Conservation (phyloP, 2,888 invertebrate species). For the Protodeltote pygarga region DNA sequence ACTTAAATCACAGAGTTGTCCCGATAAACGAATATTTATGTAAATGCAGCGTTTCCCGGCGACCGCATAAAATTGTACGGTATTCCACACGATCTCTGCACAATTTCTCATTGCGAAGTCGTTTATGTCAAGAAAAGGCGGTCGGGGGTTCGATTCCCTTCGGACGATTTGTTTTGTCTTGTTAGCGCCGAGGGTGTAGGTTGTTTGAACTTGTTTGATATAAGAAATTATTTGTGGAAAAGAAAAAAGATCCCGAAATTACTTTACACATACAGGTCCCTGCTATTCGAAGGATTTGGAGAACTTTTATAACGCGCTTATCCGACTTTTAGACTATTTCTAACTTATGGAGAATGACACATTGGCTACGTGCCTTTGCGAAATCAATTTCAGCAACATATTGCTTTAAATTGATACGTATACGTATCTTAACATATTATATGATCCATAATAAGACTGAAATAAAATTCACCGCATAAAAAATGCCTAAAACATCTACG, state of each 20-base stretch:
- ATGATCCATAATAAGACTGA: background rate
- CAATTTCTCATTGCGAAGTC: conserved; percentile 62
- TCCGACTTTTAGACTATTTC: no score
- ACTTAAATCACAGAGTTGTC: conserved; percentile 68
- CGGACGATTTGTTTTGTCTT: conserved; percentile 45
- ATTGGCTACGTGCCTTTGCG: no score
- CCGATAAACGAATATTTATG: conserved; percentile 80
- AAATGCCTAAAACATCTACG: conserved; percentile 20
- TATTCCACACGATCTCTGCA: conserved; percentile 59
- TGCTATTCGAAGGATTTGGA: background rate
- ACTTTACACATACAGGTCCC: conserved; percentile 10
- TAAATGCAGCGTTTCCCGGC: conserved; percentile 66
- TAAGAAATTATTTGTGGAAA: conserved; percentile 19
- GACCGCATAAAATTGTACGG: conserved; percentile 63
- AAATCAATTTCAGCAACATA: background rate
- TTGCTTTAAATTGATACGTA: background rate
- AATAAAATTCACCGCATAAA: conserved; percentile 28
- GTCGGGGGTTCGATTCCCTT: conserved; percentile 42
- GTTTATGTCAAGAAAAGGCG: conserved; percentile 50
- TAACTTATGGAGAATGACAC: no score
- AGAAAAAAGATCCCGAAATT: conserved; percentile 9
- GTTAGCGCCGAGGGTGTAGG: conserved; percentile 26
- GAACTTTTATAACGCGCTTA: background rate
- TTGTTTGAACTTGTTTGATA: conserved; percentile 38
- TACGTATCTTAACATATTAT: no score